Evolutionary conservation across 2,113 vertebrate species (phyloP).

Genomic region (Erythrolamprus reginae): DNA sequence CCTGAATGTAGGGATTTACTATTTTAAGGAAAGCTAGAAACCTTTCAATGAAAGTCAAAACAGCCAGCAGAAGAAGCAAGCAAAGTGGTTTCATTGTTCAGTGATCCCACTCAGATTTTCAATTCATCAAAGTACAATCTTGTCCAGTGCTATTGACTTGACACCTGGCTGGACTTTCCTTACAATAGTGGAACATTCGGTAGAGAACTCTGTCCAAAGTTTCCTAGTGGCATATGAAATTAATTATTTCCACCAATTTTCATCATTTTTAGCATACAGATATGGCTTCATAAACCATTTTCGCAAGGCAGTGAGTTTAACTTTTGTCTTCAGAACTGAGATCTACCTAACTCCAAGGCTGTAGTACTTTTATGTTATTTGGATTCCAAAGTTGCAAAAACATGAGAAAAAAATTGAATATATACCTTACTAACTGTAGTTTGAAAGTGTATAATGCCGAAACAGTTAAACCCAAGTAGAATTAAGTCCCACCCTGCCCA

Average conservation of each 20-base stretch:
- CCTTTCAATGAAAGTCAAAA: background rate
- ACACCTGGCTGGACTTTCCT: background rate
- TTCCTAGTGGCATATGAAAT: conserved; percentile 5
- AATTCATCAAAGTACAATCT: background rate
- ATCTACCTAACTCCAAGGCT: background rate
- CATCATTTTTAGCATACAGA: conserved; percentile 25
- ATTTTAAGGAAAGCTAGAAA: background rate
- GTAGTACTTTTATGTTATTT: background rate
- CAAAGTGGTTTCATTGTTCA: conserved; percentile 19
- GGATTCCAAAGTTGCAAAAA: background rate
- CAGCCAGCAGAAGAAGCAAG: conserved; percentile 4
- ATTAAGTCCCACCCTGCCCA: background rate
- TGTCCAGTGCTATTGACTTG: background rate
- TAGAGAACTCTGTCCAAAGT: background rate
- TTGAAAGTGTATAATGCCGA: background rate
- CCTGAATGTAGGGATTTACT: background rate
- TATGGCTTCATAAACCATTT: background rate
- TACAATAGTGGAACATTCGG: background rate
- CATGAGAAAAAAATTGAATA: background rate
- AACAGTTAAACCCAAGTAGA: background rate
- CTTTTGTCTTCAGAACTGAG: background rate
- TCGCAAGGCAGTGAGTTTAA: background rate
- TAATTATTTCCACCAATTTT: background rate
- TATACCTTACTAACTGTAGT: background rate
- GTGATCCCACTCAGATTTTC: conserved; percentile 38